phyloP scores from a whole-genome alignment of 2,797 vertebrate species.

The Ispidina lecontei region DNA sequence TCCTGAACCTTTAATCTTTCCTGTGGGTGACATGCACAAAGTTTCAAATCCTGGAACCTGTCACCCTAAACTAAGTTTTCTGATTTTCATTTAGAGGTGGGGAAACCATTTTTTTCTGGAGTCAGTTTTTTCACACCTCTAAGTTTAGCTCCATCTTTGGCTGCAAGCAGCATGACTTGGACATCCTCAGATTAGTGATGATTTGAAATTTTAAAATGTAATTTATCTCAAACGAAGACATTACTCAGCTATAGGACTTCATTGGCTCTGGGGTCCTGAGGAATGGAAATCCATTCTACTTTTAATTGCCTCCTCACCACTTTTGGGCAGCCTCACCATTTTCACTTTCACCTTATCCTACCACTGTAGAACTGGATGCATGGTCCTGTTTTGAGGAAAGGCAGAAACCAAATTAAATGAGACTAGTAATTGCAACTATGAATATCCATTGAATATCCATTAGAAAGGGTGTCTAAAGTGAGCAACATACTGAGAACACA shows the following conservation, averaged over 20 bases:
- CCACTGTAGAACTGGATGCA: background rate
- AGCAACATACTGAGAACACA: background rate
- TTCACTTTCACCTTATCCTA: background rate
- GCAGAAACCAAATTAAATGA: background rate
- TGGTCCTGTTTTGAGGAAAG: background rate
- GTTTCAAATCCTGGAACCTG: background rate
- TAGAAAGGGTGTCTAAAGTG: background rate
- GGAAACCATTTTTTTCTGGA: background rate
- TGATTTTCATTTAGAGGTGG: background rate
- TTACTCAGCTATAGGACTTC: background rate
- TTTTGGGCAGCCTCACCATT: background rate
- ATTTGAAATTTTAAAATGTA: background rate
- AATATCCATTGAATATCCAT: background rate
- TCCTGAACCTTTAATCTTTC: background rate
- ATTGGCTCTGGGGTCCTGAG: background rate
- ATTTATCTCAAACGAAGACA: background rate
- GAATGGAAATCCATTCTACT: background rate
- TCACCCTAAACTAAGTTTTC: background rate
- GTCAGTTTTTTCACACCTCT: background rate
- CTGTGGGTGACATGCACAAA: background rate
- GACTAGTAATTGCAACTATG: background rate
- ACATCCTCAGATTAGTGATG: background rate
- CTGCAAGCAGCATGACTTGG: background rate
- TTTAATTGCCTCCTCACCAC: background rate
- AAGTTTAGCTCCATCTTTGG: background rate